Conservation (phyloP, 2,888 invertebrate genomes). For the Epinotia bilunana region DNA sequence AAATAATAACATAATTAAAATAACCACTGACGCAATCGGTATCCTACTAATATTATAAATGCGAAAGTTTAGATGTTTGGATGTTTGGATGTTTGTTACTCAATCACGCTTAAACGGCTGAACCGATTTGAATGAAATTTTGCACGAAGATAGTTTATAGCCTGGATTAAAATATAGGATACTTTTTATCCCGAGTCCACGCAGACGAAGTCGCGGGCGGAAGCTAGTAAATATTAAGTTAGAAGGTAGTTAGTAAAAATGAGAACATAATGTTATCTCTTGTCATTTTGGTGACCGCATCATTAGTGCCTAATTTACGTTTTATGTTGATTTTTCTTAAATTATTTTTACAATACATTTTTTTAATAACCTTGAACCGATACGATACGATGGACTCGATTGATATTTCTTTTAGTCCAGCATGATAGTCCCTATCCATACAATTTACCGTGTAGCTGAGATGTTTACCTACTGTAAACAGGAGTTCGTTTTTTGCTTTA, state of each 20-base stretch:
- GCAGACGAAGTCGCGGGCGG: too few relatives aligned
- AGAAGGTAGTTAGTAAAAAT: background rate
- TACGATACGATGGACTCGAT: background rate
- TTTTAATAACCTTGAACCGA: background rate
- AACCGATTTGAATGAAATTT: too few relatives aligned
- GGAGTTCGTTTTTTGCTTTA: slow-evolving; percentile 19
- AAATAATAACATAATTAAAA: background rate
- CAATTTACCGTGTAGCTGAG: slow-evolving; percentile 9
- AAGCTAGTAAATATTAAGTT: background rate
- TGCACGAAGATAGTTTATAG: too few relatives aligned
- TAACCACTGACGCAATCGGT: background rate
- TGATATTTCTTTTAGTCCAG: slow-evolving; percentile 7
- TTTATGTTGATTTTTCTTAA: background rate
- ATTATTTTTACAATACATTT: background rate
- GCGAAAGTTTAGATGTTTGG: too few relatives aligned
- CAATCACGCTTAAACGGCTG: too few relatives aligned
- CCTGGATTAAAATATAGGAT: too few relatives aligned
- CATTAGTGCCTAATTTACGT: background rate
- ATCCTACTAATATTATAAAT: too few relatives aligned
- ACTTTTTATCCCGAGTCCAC: too few relatives aligned
- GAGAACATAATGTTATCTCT: background rate
- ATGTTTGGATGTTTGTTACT: too few relatives aligned
- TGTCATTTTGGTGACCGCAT: background rate
- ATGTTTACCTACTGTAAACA: slow-evolving; percentile 6
- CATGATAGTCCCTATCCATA: background rate